These are phyloP conservation scores for Protomyctophum bolini DNA, from an alignment of 2,113 vertebrate species.

Conservation along the genomic window DNA sequence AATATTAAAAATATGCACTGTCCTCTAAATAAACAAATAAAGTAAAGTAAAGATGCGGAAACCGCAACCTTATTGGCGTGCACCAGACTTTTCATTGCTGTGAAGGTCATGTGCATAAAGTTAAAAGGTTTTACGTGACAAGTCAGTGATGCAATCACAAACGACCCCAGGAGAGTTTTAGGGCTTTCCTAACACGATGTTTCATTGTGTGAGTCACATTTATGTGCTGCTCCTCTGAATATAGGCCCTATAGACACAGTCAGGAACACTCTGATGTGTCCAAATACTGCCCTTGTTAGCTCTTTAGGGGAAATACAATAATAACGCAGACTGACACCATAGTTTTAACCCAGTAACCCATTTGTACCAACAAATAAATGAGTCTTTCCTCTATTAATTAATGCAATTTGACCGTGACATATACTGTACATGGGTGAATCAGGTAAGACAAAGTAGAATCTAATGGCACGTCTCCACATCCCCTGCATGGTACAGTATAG, in stretches of 20 bases:
- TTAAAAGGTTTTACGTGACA: conserved; percentile 35
- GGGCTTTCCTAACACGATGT: conserved; percentile 35
- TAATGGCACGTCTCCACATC: too few species aligned
- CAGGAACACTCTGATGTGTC: conserved; percentile 51
- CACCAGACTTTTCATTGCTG: conserved; percentile 8
- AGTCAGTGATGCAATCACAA: conserved; percentile 59
- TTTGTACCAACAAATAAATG: conserved; percentile 43
- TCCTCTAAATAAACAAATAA: too few species aligned
- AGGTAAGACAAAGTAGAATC: too few species aligned
- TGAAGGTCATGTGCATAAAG: conserved; percentile 44
- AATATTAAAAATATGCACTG: too few species aligned
- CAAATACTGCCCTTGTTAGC: conserved; percentile 50
- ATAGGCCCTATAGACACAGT: conserved; percentile 48
- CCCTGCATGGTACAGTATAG: too few species aligned
- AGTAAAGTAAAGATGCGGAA: not conserved
- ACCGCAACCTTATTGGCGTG: not conserved
- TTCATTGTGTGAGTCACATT: conserved; percentile 60
- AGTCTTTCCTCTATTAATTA: not conserved
- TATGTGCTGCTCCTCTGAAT: conserved; percentile 55
- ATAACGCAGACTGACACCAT: conserved; percentile 68
- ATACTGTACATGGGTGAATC: too few species aligned
- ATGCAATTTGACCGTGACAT: not conserved
- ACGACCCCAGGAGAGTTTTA: conserved; percentile 52
- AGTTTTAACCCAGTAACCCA: conserved; percentile 68
- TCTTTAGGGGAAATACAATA: conserved; percentile 52